A percentile compares a stretch with the other conserved stretches of the same genome.
Evolutionary conservation across 2,888 invertebrate genomes (phyloP).

Genomic region (Nephrotoma appendiculata): DNA sequence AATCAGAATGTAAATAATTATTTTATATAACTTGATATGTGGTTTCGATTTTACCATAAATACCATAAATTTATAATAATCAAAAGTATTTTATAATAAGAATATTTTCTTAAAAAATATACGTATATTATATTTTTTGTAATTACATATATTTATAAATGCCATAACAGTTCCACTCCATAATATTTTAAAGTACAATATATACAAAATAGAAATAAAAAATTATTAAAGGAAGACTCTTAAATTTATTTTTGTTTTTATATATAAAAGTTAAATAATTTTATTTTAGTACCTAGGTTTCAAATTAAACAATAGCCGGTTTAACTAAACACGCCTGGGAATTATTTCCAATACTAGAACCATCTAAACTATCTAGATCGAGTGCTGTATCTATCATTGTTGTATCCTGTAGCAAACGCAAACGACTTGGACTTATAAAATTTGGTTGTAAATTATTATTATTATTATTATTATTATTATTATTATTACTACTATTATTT

Average conservation of each 20-base stretch:
- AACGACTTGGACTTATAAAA: constrained; percentile 53
- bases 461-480: constrained; percentile 4
- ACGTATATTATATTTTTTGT: neutral
- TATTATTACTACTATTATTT: neutral
- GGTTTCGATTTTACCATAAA: neutral
- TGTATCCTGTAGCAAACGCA: constrained; percentile 68
- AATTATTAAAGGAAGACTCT: neutral
- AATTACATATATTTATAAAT: neutral
- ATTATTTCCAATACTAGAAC: constrained; percentile 50
- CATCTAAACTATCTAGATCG: constrained; percentile 74
- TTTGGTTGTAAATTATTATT: constrained; percentile 21
- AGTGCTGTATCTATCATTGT: constrained; percentile 84
- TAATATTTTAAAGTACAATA: neutral
- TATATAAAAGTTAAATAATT: neutral
- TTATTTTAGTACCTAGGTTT: neutral
- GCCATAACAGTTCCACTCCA: neutral
- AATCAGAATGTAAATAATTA: neutral
- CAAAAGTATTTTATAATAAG: neutral
- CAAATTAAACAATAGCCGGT: constrained; percentile 33
- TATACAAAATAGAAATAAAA: neutral
- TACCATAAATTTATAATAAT: neutral
- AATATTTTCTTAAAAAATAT: neutral
- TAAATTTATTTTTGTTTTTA: neutral
- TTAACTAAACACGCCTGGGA: constrained; percentile 53
- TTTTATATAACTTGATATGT: neutral